Base-by-base conservation (phyloP, 1,140 invertebrate genomes). In the Brachionus asplanchnoidis region DNA sequence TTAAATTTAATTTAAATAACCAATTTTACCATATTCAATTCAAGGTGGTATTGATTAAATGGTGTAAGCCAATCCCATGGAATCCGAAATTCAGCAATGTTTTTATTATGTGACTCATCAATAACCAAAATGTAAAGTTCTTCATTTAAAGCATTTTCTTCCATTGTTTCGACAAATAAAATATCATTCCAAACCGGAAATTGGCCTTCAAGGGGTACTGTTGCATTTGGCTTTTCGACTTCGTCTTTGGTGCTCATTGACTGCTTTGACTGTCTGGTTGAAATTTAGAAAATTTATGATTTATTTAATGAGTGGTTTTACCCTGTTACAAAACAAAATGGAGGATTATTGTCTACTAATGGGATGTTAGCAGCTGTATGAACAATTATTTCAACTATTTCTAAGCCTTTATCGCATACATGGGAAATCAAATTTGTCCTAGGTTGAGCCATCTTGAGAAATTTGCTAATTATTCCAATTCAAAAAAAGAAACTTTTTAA, bases 131-230 rank as follows among this genome's bases (percentile, higher is more conserved):
- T 17, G 26, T 44, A 68, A 12, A 84, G 12, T 23, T 84, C 80
- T 42, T 68, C 20, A 68, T 46, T 44, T 40, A 36, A 32, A 44
- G 23, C 40, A 53, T 68, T 68, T 46, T 84, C 80, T 68, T 84
- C 80, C 11, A 84, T 36, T 20, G 60, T 70, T 28, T 84, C 80
- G 12, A 68, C 80, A 44, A 68, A 84, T 44, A 84, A 32, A 17
- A 84, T 28, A n/a, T 84, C 80, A 68, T 84, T 84, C 80, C 80
- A 84, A 23, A 68, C 56, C 32, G 80, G 80, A 42, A 46, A 84
- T 17, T 32, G 56, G 3, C 80, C 68, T 42, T 68, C 40, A 14
- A 84, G 11, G 17, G 60, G 36, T 2, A 68, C 60, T 7, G 80
- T 84, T 28, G 80, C 80, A 53, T 84, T 84, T 23, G 60, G 56